Percentiles rank a stretch among this genome's conserved stretches.
Evolutionary conservation across 1,140 invertebrate species (phyloP).

Genomic region (Scaptomyza pallida): DNA sequence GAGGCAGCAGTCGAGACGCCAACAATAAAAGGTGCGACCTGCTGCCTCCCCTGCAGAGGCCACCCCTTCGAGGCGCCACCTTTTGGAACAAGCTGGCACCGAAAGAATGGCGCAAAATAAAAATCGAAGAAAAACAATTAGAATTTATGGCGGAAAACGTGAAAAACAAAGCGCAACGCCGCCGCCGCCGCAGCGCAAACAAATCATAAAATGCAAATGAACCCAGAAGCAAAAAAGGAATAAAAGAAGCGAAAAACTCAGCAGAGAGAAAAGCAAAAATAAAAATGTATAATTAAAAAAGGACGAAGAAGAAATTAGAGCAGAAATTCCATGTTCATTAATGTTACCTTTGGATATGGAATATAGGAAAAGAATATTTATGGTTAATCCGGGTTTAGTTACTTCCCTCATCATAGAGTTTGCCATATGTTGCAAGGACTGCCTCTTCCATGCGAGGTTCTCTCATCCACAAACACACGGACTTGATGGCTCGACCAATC

Average conservation of each 20-base stretch:
- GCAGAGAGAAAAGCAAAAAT: constrained; percentile 9
- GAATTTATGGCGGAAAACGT: constrained; percentile 66
- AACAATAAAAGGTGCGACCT: constrained; percentile 52
- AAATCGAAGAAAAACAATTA: constrained; percentile 80
- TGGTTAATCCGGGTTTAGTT: too few relatives aligned
- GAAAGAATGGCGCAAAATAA: constrained; percentile 53
- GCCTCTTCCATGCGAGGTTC: background rate
- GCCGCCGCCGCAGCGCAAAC: constrained; percentile 37
- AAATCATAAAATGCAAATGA: constrained; percentile 59
- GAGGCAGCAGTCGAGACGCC: constrained; percentile 29
- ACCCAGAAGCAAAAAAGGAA: background rate
- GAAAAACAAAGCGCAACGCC: constrained; percentile 44
- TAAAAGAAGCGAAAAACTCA: constrained; percentile 21
- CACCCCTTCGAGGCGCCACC: background rate
- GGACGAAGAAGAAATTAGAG: too few relatives aligned
- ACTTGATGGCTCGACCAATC: constrained; percentile 52
- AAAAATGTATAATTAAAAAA: background rate
- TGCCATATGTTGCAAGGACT: background rate
- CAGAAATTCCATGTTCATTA: too few relatives aligned
- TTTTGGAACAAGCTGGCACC: constrained; percentile 1
- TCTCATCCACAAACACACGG: constrained; percentile 1
- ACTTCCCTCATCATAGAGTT: too few relatives aligned
- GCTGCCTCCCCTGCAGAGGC: background rate
- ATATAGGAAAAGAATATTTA: too few relatives aligned
- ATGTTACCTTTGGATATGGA: too few relatives aligned